phyloP scores from a whole-genome alignment of 2,797 vertebrate genomes.

The Sylvilagus floridanus region DNA sequence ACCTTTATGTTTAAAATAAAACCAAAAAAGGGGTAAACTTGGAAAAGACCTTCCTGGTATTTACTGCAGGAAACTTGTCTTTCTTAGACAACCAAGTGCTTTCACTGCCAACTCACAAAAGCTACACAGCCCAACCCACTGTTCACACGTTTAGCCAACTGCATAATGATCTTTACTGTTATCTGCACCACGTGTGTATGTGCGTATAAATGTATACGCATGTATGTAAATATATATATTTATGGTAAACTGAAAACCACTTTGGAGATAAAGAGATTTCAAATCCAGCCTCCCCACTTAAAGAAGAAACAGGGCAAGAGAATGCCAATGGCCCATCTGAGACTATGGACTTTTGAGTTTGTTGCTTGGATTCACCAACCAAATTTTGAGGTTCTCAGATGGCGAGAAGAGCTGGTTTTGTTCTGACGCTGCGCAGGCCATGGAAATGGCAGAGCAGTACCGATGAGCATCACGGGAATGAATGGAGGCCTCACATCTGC shows the following conservation, averaged over 20 bases:
- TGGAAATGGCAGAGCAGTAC: not conserved
- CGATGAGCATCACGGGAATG: not conserved
- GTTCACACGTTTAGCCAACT: not conserved
- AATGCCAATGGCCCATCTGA: not conserved
- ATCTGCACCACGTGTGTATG: too few species aligned
- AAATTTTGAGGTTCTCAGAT: conserved; percentile 1
- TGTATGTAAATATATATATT: too few species aligned
- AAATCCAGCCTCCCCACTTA: not conserved
- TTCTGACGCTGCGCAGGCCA: not conserved
- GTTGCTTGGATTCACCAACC: not conserved
- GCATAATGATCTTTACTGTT: not conserved
- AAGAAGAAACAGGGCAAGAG: conserved; percentile 7
- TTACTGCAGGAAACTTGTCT: not conserved
- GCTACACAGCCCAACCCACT: not conserved
- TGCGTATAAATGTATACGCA: too few species aligned
- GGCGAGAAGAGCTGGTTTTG: conserved; percentile 26
- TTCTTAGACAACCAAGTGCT: not conserved
- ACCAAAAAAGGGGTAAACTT: not conserved
- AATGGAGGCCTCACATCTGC: not conserved
- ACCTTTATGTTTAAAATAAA: not conserved
- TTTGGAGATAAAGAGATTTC: not conserved
- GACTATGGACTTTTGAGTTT: conserved; percentile 2
- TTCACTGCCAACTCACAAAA: not conserved
- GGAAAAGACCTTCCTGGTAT: not conserved
- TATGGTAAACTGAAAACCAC: not conserved